Conservation (phyloP, 1,140 invertebrate genomes). For the Anastrepha ludens region DNA sequence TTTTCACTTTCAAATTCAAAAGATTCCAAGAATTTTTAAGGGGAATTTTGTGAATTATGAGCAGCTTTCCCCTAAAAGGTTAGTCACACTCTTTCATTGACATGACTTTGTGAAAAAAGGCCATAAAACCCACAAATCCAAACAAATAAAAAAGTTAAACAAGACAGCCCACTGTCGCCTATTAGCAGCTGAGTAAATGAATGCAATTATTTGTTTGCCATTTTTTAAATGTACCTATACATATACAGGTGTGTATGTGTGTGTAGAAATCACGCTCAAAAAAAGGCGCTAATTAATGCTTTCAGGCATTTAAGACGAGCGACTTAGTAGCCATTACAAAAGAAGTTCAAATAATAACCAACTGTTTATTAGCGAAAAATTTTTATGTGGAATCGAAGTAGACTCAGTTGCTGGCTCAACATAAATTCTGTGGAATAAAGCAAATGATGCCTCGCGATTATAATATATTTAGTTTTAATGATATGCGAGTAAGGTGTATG, state of each 20-base stretch:
- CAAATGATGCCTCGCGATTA: background rate
- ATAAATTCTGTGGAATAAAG: background rate
- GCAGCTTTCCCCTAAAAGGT: too few species aligned
- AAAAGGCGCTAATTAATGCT: constrained; percentile 22
- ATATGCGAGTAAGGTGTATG: background rate
- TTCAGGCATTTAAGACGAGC: background rate
- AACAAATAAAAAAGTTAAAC: background rate
- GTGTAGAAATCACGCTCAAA: background rate
- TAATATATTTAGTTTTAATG: background rate
- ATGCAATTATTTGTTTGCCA: background rate
- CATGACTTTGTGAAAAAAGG: background rate
- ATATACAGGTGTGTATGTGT: background rate
- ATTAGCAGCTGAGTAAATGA: background rate
- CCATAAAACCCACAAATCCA: background rate
- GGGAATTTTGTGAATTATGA: too few species aligned
- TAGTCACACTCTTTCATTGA: too few species aligned
- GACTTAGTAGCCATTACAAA: background rate
- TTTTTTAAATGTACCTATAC: background rate
- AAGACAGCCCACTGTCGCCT: background rate
- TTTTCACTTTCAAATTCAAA: too few species aligned
- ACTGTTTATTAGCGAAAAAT: background rate
- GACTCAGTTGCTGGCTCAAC: background rate
- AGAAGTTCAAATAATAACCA: background rate
- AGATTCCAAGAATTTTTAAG: too few species aligned
- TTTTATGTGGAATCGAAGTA: background rate